Evolutionary conservation across 2,888 invertebrate species (phyloP).

Genomic region (Eumerus sabulonum): DNA sequence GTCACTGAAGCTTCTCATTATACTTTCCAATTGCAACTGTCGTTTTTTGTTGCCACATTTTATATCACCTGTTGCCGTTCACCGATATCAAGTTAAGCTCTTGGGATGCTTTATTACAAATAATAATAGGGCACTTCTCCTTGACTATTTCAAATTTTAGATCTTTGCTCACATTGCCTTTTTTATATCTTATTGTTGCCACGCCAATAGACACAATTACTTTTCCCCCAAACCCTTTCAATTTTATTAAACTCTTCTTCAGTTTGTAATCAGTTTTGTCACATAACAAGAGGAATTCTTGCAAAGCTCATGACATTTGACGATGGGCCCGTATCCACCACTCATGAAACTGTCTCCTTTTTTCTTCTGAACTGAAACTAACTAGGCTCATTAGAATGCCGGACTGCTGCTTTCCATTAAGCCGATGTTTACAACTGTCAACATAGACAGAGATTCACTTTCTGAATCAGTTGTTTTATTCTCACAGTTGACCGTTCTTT

Average conservation of each 20-base stretch:
- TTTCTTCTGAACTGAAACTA: conserved; percentile 3
- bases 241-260: neutral
- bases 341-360: conserved; percentile 4
- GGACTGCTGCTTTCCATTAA: neutral
- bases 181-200: conserved; percentile 6
- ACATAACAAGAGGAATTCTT: conserved; percentile 3
- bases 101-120: conserved; percentile 20
- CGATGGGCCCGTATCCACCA: conserved; percentile 21
- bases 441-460: neutral
- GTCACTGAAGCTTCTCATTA: conserved; percentile 1
- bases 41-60: neutral
- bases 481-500: conserved; percentile 7
- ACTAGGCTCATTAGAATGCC: conserved; percentile 13
- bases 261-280: neutral
- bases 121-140: conserved; percentile 12
- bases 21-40: too few species aligned
- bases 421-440: too few species aligned
- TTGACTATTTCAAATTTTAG: too few species aligned
- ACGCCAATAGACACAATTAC: conserved; percentile 11
- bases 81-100: neutral
- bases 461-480: conserved; percentile 14
- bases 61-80: conserved; percentile 2
- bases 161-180: conserved; percentile 2
- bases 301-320: conserved; percentile 11
- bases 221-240: conserved; percentile 31